Evolutionary conservation across 35 echinoderm and acorn worm genomes (phyloP), one percentile per base, ranked within the genome.

Genomic region (Ophioderma brevispina): DNA sequence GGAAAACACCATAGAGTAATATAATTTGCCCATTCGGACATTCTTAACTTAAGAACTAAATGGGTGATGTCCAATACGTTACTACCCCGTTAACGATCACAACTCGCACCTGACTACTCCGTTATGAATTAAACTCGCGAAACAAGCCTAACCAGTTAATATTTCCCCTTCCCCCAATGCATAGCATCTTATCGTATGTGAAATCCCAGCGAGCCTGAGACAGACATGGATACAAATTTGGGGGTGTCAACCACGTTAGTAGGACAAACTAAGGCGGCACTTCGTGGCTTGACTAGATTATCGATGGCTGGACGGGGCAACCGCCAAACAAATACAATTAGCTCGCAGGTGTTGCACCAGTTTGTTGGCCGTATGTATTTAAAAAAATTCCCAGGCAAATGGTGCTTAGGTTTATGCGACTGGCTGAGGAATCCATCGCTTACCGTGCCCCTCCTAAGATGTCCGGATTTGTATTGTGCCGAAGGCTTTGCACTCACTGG

Each of bases 201-300:
- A 70, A 70, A 70, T 70, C 59, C 59, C 59, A 70, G 28, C n/a
- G n/a, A 70, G 59, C 28, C 10, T 25, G 28, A 18, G n/a, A 70
- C 17, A 70, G n/a, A 70, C 59, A 70, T 70, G 59, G n/a, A 70
- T 70, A 70, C 59, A 70, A 70, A 70, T 70, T 70, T 30, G 28
- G 15, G 10, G 59, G 59, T 30, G 59, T 70, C 15, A 70, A 70
- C 59, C 28, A 70, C 59, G 59, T 70, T 70, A 70, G 59, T 70
- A 70, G n/a, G 59, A 70, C 59, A 70, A 70, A 70, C 59, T 70
- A 70, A 25, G 10, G 59, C n/a, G 59, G 59, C 59, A 70, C 2
- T 70, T 70, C 59, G 28, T 70, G 59, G 59, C 59, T 70, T 70
- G 59, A n/a, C 59, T 70, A 70, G 59, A 70, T 70, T 70, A 70